Base-by-base conservation (phyloP, 2,888 invertebrate genomes). In the Pristionchus japonicus region DNA sequence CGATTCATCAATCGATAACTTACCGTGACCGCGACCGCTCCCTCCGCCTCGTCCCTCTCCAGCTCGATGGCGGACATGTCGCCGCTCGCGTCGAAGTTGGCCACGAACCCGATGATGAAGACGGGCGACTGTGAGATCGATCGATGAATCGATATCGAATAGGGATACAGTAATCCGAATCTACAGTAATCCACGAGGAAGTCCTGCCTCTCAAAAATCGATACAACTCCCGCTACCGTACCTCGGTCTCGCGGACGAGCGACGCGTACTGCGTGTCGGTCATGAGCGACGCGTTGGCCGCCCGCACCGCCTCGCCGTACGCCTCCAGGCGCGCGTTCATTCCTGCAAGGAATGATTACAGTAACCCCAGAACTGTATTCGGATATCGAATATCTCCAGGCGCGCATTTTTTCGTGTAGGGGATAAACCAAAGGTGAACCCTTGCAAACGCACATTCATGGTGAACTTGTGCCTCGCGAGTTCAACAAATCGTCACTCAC, bases 281-380 rank as follows among this genome's bases (percentile, higher is more conserved):
- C 37, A 84, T 20, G 13, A 40, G 13, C 17, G 7, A n/a, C 17
- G 84, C 84, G 43, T 84, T 57, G 27, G 84, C n/a, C 40, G 57
- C 64, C 2, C 84, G 84, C 40, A 84, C 84, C 23, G 37, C 84
- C 64, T 23, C 31, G 0, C 43, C 85, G 64, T 85, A 85, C 85
- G 85, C 61, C 64, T 64, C 61, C 61, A 85, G 64, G 6, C 85
- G 85, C n/a, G 61, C 61, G 64, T 61, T 64, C 61, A 85, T 40
- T 27, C 85, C 85, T 85, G 64, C 23, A 1, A 57, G 57, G 43
- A 43, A 43, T 11, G 23, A 23, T 57, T 57, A 57, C 57, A n/a
- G 57, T 57, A 52, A n/a, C n/a, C n/a, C n/a, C n/a, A n/a, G n/a
- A n/a, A n/a, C n/a, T n/a, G n/a, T n/a, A n/a, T n/a, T n/a, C n/a